Base-by-base conservation (phyloP, 2,113 vertebrate genomes). In the Zapornia atra region DNA sequence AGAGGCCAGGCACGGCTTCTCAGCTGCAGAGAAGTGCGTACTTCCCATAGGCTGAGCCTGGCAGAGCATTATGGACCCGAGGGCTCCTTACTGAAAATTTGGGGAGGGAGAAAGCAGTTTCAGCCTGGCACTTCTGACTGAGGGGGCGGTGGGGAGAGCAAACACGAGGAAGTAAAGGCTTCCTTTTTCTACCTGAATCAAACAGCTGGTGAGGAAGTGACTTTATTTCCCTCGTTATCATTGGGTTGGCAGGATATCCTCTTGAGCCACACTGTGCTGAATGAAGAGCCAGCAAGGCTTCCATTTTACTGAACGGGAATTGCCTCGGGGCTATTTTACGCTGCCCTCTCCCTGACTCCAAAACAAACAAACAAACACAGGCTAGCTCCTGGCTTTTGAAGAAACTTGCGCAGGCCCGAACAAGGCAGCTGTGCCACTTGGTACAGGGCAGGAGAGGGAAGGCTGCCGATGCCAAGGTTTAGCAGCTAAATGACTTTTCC, bases 171-270 rank as follows among this genome's bases (percentile, higher is more conserved):
- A 98, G 98, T 86, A 92, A 96, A 86, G 95, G 89, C 97, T 98
- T 98, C 97, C 98, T 98, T 97, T 97, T 97, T 97, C 97, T 97
- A 97, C 98, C 98, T 98, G 98, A 97, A 96, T 96, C 91, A 97
- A 98, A 97, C 98, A 98, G 98, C 98, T 98, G 98, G 92, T 95
- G 91, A 98, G 98, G 98, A 98, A 98, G 98, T 98, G 98, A 98
- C 98, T 98, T 98, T 98, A 98, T 98, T 98, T 98, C 98, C 98
- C 96, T 92, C 95, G 86, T 98, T 97, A 97, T 98, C 98, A 97
- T 91, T 92, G 97, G 97, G 95, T 94, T 61, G 92, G 97, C 98
- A 98, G 98, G 98, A 98, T 98, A 98, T 98, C 98, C 98, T 98
- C 95, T 97, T 95, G 93, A 96, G 98, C 96, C 95, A 92, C 96